Base-by-base conservation (phyloP, 2,888 invertebrate genomes). In the Drosophila picticornis region DNA sequence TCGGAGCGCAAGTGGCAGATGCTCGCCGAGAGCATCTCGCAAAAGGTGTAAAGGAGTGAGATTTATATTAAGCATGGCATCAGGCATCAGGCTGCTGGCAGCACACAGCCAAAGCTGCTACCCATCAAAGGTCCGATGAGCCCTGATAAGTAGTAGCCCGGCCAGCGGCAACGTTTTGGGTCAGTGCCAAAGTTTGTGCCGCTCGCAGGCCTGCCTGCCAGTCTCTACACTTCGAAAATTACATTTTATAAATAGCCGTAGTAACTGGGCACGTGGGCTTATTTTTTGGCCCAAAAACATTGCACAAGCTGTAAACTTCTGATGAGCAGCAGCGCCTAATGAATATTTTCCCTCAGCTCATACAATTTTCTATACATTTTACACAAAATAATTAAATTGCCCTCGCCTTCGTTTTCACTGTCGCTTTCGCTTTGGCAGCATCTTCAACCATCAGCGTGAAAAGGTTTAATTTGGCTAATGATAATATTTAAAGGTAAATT, bases 291-390 rank as follows among this genome's bases (percentile, higher is more conserved):
- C 63, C 59, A 38, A 29, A 43, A 55, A 48, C 38, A 80, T 59
- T 66, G 75, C 52, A 70, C 55, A 80, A 60, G 62, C 84, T 86
- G 87, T 84, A 84, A 86, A 84, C 86, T 73, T 86, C 71, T 84
- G 87, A 88, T 88, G 89, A 84, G 87, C 72, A 70, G 60, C 68
- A 53, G 43, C 63, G 62, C n/a, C 67, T 84, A 75, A 84, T 84
- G 84, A 84, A 84, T 78, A 86, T 75, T 81, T 70, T 77, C 64
- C 50, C 58, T 50, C n/a, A 51, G 40, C 77, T 60, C 46, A 59
- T 55, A 71, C 59, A 76, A 72, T 85, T 72, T 88, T 52, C 69
- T 65, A 83, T 80, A 71, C 59, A 85, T 74, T 83, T 83, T 70
- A 34, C 56, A 52, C 43, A 72, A 85, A 83, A 72, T 83, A 88